These are phyloP conservation scores for Drosophila mettleri DNA, from an alignment of 2,888 invertebrate species.

Conservation along the genomic window DNA sequence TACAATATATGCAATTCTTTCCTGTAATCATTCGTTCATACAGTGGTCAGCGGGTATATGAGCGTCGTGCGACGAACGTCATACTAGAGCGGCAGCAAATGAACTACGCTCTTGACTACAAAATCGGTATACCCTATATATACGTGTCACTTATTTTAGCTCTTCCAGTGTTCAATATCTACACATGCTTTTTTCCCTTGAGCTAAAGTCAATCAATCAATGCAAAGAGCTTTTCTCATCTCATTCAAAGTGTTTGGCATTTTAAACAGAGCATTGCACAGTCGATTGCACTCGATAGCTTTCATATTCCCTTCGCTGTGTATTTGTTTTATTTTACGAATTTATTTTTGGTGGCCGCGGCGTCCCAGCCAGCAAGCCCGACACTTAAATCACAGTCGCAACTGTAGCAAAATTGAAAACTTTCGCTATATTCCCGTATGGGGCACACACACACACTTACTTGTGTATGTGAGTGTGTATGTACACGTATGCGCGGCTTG, in stretches of 20 bases:
- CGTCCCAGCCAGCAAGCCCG: constrained; percentile 23
- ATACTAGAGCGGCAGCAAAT: too few relatives aligned
- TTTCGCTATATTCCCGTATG: constrained; percentile 45
- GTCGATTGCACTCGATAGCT: constrained; percentile 6
- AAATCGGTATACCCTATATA: neutral
- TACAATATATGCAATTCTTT: constrained; percentile 9
- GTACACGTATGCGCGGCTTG: constrained; percentile 18
- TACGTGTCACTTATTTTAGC: neutral
- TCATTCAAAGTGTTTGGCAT: neutral
- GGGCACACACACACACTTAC: neutral
- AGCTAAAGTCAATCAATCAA: neutral
- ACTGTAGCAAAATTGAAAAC: constrained; percentile 68
- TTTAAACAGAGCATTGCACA: constrained; percentile 3
- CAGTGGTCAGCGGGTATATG: neutral
- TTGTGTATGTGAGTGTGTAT: constrained; percentile 16
- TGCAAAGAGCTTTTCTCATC: neutral
- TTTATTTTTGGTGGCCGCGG: constrained; percentile 53
- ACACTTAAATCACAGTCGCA: constrained; percentile 68
- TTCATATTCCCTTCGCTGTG: neutral
- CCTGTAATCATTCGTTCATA: neutral
- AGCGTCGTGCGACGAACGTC: too few relatives aligned
- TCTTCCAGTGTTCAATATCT: neutral
- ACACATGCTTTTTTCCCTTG: neutral
- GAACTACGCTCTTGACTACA: too few relatives aligned
- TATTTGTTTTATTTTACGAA: constrained; percentile 30